Evolutionary conservation across 2,797 vertebrate species (phyloP), one percentile per base, ranked within the genome.

Genomic region (Gambelia wislizenii): DNA sequence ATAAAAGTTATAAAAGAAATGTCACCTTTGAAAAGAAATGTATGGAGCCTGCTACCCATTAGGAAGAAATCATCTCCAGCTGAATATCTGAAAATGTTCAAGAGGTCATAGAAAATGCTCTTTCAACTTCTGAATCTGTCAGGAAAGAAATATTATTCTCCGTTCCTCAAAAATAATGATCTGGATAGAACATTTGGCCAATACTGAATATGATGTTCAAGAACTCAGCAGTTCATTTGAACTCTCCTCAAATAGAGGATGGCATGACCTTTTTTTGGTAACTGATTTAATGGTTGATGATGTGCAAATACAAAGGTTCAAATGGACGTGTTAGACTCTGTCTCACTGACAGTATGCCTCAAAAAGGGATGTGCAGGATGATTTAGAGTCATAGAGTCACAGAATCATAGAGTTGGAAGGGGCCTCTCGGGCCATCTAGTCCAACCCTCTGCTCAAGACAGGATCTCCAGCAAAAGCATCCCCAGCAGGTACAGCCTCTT

Each of bases 121-220:
- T 76, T n/a, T 77, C 69, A 33, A 25, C 78, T 59, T n/a, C 18
- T 56, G 36, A 44, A 84, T 36, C 36, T 59, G 67, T 79, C 56
- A 18, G 64, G 25, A 22, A 14, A 56, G 44, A 39, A 83, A 69
- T 54, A 30, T 3, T 39, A 61, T 76, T 39, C 75, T 61, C 10
- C 39, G 6, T 69, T 12, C 76, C 47, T 87, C 39, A 80, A 80
- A 87, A 87, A 87, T 70, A 87, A 70, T 85, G 77, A 85, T 61
- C 52, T 49, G 42, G 54, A 59, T 18, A 81, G 64, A 80, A 70
- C 16, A 33, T 47, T 70, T 79, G 52, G 16, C 52, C 33, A 74
- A 72, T 79, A 59, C 6, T 6, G 12, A 52, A 67, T 49, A 14
- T 33, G 6, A 52, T 44, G 33, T 47, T 67, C 81, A 67, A 47